Base-by-base conservation (phyloP, 2,113 vertebrate species). In the Podiceps cristatus region DNA sequence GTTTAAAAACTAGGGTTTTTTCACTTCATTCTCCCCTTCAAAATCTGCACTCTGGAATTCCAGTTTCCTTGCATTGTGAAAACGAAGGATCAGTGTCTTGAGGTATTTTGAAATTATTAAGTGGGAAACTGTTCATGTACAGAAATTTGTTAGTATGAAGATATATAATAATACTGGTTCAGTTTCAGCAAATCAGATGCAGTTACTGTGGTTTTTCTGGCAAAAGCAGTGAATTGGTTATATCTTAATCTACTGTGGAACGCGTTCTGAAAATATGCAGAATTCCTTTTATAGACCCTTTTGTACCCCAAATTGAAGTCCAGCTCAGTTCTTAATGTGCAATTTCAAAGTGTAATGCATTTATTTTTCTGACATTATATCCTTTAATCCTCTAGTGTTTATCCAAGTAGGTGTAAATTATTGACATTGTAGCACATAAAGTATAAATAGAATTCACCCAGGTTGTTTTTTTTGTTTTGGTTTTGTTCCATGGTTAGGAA, bases 201-300 rank as follows among this genome's bases (percentile, higher is more conserved):
- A 82, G 80, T 93, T 97, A 73, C 24, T 95, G 80, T 93, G 35
- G 16, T 64, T 84, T 95, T 93, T 96, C 80, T 96, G 59, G 64
- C 73, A 91, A 91, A 96, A 93, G 56, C 35, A 79, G 40, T 60
- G 78, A 94, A 83, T 91, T 92, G 60, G 35, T 90, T 96, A 8
- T 80, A 79, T 93, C 29, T 44, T 74, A 81, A 31, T 6, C 13
- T 53, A 23, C 31, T 44, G 11, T 68, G 60, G 25, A 78, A 55
- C 9, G 16, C 55, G 15, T 71, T 78, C 22, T 81, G 64, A 71
- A 94, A 92, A 52, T n/a, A 63, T 0, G 0, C 1, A 1, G 29
- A 81, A 47, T 86, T 6, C 4, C 14, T 55, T 47, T 74, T 52
- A 44, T 47, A 40, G 49, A 80, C 5, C 6, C 2, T 35, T 74